Conservation (phyloP, 2,797 vertebrate genomes). For the Erethizon dorsatum region DNA sequence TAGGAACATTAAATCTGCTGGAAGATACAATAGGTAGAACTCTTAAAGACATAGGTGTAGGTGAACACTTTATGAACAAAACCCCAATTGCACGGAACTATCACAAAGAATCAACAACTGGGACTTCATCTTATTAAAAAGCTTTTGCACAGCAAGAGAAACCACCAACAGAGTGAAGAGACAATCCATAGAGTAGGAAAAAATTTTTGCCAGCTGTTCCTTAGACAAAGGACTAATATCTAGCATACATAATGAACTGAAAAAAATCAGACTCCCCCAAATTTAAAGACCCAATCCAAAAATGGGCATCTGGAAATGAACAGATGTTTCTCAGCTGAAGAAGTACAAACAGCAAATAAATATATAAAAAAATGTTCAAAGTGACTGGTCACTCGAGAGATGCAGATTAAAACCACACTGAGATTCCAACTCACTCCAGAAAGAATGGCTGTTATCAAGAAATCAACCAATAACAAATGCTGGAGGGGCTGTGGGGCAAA, state of each 20-base stretch:
- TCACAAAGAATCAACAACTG: not conserved
- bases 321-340: not conserved
- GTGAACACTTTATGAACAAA: not conserved
- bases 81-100: not conserved
- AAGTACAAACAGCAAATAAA: not conserved
- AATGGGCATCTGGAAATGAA: not conserved
- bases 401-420: not conserved
- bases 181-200: not conserved
- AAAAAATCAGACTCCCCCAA: not conserved
- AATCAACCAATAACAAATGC: not conserved
- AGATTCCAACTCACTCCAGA: not conserved
- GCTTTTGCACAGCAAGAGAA: not conserved
- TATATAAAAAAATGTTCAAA: not conserved
- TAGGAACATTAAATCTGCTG: not conserved
- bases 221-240: not conserved
- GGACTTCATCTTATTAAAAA: not conserved
- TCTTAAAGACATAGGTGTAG: not conserved
- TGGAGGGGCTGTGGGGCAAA: not conserved
- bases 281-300: not conserved
- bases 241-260: not conserved
- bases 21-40: not conserved
- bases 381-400: not conserved
- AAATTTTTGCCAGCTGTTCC: not conserved
- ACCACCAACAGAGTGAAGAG: not conserved
- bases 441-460: not conserved